Evolutionary conservation across 2,113 vertebrate genomes (phyloP).

Genomic region (Plotosus lineatus): DNA sequence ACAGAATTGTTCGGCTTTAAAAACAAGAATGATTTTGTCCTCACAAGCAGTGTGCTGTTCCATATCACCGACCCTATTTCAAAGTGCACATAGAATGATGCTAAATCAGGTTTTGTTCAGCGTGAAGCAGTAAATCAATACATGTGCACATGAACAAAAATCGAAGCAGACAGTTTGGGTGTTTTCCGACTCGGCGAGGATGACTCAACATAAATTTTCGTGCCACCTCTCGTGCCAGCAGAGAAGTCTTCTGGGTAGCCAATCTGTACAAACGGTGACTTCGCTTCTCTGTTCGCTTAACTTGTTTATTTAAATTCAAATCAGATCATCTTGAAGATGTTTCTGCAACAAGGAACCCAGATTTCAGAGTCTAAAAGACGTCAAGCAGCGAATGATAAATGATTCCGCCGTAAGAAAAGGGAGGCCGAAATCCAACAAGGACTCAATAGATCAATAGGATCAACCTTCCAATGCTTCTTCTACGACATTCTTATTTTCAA

Average conservation of each 20-base stretch:
- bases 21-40: neutral
- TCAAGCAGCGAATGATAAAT: too few relatives aligned
- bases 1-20: neutral
- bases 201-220: conserved; percentile 31
- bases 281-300: conserved; percentile 15
- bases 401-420: too few relatives aligned
- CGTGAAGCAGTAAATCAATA: conserved; percentile 7
- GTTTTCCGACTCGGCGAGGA: neutral
- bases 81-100: neutral
- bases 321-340: too few relatives aligned
- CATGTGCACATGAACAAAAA: neutral
- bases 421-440: too few relatives aligned
- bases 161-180: neutral
- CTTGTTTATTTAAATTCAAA: conserved; percentile 33
- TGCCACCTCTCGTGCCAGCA: conserved; percentile 34
- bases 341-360: too few relatives aligned
- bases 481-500: too few relatives aligned
- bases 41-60: neutral
- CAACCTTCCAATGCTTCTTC: too few relatives aligned
- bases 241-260: neutral
- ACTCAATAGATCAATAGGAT: too few relatives aligned
- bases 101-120: neutral
- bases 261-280: conserved; percentile 10
- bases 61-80: neutral
- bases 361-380: too few relatives aligned